Evolutionary conservation across 2,888 invertebrate species (phyloP).

Genomic region (Eristalis intricaria): DNA sequence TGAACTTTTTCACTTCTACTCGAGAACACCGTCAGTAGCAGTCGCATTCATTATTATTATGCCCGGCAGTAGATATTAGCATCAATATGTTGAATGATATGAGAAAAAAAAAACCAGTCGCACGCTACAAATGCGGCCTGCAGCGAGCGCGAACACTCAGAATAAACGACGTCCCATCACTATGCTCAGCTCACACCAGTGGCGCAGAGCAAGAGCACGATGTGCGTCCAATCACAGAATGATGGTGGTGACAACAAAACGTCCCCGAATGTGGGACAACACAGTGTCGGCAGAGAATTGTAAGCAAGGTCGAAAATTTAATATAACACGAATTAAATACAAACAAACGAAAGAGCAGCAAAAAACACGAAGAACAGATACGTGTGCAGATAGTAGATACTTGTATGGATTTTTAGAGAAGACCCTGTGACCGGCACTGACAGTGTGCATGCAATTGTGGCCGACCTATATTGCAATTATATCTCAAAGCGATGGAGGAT

Average conservation of each 20-base stretch:
- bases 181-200: constrained; percentile 19
- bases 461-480: constrained; percentile 58
- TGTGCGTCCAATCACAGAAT: constrained; percentile 44
- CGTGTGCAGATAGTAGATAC: constrained; percentile 8
- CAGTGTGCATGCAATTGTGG: constrained; percentile 37
- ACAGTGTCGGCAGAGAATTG: constrained; percentile 63
- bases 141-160: constrained; percentile 41
- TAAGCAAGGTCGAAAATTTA: constrained; percentile 68
- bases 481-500: constrained; percentile 22
- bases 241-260: constrained; percentile 43
- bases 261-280: constrained; percentile 67
- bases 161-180: constrained; percentile 17
- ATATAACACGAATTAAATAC: constrained; percentile 61
- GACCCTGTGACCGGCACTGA: constrained; percentile 20
- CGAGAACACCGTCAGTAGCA: constrained; percentile 24
- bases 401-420: constrained; percentile 9
- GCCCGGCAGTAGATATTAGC: constrained; percentile 50
- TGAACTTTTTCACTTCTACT: constrained; percentile 59
- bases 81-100: constrained; percentile 59
- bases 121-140: constrained; percentile 59
- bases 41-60: constrained; percentile 61
- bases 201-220: constrained; percentile 6
- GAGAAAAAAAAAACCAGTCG: constrained; percentile 46
- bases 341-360: constrained; percentile 27
- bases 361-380: constrained; percentile 36